A percentile compares a stretch with the other conserved stretches of the same genome.
These are phyloP conservation scores for Pegoplata infirma DNA, from an alignment of 2,888 invertebrate species.

Conservation along the genomic window DNA sequence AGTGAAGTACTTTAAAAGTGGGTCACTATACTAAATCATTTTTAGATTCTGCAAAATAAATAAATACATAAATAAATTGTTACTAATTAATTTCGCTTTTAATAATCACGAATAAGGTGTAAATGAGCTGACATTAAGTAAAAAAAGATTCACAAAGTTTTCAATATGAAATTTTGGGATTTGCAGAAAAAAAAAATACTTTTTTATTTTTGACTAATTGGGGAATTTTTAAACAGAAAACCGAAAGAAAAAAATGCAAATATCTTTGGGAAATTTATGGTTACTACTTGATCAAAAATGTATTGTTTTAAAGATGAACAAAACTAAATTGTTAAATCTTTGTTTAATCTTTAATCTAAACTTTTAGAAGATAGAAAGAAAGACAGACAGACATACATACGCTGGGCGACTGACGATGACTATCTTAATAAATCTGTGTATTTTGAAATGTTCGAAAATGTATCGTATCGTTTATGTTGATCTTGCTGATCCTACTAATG, in stretches of 20 bases:
- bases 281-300: slow-evolving; percentile 35
- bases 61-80: slow-evolving; percentile 27
- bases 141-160: background rate
- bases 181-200: slow-evolving; percentile 6
- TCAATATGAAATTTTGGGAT: background rate
- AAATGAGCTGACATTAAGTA: background rate
- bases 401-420: slow-evolving; percentile 43
- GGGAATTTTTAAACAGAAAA: slow-evolving; percentile 42
- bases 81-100: slow-evolving; percentile 62
- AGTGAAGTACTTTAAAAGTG: background rate
- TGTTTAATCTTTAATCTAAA: slow-evolving; percentile 52
- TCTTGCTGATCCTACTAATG: slow-evolving; percentile 62
- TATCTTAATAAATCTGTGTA: slow-evolving; percentile 62
- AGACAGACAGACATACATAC: slow-evolving; percentile 3
- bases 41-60: slow-evolving; percentile 27
- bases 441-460: slow-evolving; percentile 47
- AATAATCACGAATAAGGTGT: slow-evolving; percentile 5
- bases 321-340: slow-evolving; percentile 38
- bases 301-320: slow-evolving; percentile 23
- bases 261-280: slow-evolving; percentile 52
- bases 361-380: background rate
- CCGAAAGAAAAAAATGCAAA: slow-evolving; percentile 17
- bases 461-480: slow-evolving; percentile 60
- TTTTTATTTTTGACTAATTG: slow-evolving; percentile 59
- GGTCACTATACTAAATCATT: slow-evolving; percentile 44